A percentile compares a stretch with the other conserved stretches of the same genome.
These are phyloP conservation scores for Procambarus virginalis DNA, from an alignment of 1,140 invertebrate species.

Conservation along the genomic window DNA sequence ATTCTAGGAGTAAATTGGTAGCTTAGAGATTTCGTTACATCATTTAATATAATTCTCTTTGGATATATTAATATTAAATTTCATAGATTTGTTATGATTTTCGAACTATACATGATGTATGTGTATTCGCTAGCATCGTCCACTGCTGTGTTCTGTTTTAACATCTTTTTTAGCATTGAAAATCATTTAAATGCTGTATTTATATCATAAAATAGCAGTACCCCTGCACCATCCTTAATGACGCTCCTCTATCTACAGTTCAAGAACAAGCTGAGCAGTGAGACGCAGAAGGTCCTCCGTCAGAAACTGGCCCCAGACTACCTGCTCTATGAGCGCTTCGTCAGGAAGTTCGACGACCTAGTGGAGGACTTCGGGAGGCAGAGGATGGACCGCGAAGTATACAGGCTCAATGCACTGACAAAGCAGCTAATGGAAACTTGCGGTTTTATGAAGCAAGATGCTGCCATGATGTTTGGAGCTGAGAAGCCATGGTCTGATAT, in stretches of 20 bases:
- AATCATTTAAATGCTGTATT: too few species aligned
- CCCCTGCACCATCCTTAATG: background rate
- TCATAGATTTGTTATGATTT: too few species aligned
- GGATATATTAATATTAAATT: too few species aligned
- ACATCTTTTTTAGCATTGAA: too few species aligned
- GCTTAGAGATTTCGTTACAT: too few species aligned
- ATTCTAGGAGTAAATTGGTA: too few species aligned
- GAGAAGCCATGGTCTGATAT: slow-evolving; percentile 20
- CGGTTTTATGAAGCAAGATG: slow-evolving; percentile 19
- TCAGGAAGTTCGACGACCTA: slow-evolving; percentile 37
- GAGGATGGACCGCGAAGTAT: slow-evolving; percentile 54
- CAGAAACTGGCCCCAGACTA: slow-evolving; percentile 55
- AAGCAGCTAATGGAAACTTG: slow-evolving; percentile 21
- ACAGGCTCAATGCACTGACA: slow-evolving; percentile 22
- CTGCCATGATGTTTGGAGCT: background rate
- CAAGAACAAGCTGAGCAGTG: slow-evolving; percentile 6
- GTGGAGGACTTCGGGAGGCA: slow-evolving; percentile 60
- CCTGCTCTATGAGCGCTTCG: slow-evolving; percentile 57
- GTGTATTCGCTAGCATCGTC: too few species aligned
- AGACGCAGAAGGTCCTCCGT: background rate
- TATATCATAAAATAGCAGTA: too few species aligned
- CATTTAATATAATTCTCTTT: too few species aligned
- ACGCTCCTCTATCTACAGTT: slow-evolving; percentile 17
- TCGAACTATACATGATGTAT: too few species aligned
- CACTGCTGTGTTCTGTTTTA: too few species aligned